phyloP scores from a whole-genome alignment of 2,797 vertebrate species.

The Podarcis siculus region DNA sequence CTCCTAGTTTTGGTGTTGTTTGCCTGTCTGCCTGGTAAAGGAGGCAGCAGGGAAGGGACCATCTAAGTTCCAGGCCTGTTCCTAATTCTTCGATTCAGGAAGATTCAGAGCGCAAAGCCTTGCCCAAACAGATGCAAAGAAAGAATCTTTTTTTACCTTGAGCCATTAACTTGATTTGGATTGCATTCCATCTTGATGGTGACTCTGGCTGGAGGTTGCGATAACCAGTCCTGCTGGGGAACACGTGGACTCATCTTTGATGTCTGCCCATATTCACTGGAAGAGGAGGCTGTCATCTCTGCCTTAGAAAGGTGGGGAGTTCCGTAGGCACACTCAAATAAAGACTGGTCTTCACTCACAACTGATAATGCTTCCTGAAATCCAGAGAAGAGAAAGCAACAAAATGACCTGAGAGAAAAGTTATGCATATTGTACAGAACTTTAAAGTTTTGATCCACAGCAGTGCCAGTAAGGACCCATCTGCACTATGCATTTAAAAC shows the following conservation, averaged over 20 bases:
- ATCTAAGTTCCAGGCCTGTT: neutral
- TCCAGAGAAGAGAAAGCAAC: slow-evolving; percentile 24
- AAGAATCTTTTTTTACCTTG: slow-evolving; percentile 77
- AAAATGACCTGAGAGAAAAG: slow-evolving; percentile 21
- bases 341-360: slow-evolving; percentile 89
- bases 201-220: slow-evolving; percentile 82
- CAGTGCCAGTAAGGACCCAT: neutral
- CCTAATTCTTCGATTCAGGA: neutral
- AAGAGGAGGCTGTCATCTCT: slow-evolving; percentile 88
- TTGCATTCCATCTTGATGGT: slow-evolving; percentile 91
- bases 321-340: slow-evolving; percentile 89
- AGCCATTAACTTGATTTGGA: slow-evolving; percentile 85
- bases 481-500: too few species aligned
- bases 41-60: too few species aligned
- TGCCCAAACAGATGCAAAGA: neutral
- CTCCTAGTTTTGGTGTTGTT: neutral
- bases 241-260: slow-evolving; percentile 88
- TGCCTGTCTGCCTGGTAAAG: neutral
- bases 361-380: slow-evolving; percentile 88
- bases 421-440: neutral
- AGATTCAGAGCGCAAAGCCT: neutral
- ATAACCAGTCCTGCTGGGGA: slow-evolving; percentile 88
- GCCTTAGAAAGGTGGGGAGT: slow-evolving; percentile 83
- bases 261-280: slow-evolving; percentile 86
- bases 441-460: neutral